phyloP scores from a whole-genome alignment of 2,888 invertebrate species.

The Megastigmus dorsalis region DNA sequence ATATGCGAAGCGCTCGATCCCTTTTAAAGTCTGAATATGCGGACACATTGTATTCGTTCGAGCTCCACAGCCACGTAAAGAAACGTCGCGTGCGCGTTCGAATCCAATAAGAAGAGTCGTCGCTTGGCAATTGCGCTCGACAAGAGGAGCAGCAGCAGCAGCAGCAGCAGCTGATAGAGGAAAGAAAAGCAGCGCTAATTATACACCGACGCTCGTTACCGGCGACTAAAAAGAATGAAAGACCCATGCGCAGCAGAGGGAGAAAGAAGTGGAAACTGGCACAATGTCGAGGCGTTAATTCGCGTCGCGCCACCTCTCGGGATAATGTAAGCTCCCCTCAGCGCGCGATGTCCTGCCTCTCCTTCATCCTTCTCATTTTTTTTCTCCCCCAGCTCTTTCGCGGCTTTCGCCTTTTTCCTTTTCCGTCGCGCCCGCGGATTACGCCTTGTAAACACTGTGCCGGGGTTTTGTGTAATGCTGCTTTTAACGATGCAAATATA shows the following conservation, averaged over 20 bases:
- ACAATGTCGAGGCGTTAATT: constrained; percentile 41
- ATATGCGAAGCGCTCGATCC: too few relatives aligned
- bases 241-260: constrained; percentile 16
- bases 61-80: too few relatives aligned
- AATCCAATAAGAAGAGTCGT: too few relatives aligned
- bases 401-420: constrained; percentile 3
- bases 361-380: background rate
- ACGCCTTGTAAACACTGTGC: too few relatives aligned
- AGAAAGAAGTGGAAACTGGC: constrained; percentile 38
- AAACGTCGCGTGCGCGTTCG: too few relatives aligned
- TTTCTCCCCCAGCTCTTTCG: background rate
- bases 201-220: constrained; percentile 12
- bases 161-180: background rate
- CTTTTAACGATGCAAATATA: too few relatives aligned
- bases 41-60: too few relatives aligned
- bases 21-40: too few relatives aligned
- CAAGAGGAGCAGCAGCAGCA: background rate
- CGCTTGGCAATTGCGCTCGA: background rate
- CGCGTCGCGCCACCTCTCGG: too few relatives aligned
- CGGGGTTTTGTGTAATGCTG: too few relatives aligned
- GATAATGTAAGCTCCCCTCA: constrained; percentile 2
- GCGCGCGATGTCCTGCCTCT: background rate
- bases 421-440: too few relatives aligned
- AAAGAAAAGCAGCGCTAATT: constrained; percentile 23
- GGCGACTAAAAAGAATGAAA: too few relatives aligned